Evolutionary conservation across 1,140 invertebrate genomes (phyloP).

Genomic region (Muscidifurax raptorellus): DNA sequence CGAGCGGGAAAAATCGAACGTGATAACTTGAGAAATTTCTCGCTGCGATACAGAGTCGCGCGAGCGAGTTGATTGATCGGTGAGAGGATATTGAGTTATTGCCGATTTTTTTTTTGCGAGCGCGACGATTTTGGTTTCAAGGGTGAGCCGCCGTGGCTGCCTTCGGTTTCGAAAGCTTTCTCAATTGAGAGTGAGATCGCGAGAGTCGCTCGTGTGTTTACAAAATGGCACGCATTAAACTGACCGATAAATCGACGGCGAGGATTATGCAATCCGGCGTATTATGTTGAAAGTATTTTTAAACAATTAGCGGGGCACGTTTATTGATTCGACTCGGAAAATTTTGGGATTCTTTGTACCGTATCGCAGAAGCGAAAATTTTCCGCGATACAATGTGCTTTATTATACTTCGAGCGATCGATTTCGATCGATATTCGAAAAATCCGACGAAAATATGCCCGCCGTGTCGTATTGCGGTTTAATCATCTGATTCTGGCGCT

Average conservation of each 20-base stretch:
- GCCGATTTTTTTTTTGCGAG: background rate
- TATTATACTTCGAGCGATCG: too few relatives aligned
- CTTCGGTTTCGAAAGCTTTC: background rate
- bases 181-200: background rate
- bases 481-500: slow-evolving; percentile 3
- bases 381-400: too few relatives aligned
- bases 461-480: background rate
- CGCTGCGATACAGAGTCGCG: too few relatives aligned
- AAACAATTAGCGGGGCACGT: background rate
- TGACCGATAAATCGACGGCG: background rate
- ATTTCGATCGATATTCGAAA: background rate
- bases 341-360: background rate
- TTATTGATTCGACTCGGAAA: background rate
- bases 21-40: too few relatives aligned
- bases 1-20: background rate
- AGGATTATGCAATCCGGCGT: background rate
- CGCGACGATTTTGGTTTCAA: too few relatives aligned
- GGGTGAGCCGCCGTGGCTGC: background rate
- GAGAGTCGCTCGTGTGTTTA: background rate
- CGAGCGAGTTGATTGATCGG: too few relatives aligned
- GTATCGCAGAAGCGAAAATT: background rate
- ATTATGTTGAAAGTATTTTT: slow-evolving; percentile 2
- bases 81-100: too few relatives aligned
- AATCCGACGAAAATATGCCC: background rate
- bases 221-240: slow-evolving; percentile 4